Conservation (phyloP, 2,888 invertebrate species). For the Spodoptera exigua region DNA sequence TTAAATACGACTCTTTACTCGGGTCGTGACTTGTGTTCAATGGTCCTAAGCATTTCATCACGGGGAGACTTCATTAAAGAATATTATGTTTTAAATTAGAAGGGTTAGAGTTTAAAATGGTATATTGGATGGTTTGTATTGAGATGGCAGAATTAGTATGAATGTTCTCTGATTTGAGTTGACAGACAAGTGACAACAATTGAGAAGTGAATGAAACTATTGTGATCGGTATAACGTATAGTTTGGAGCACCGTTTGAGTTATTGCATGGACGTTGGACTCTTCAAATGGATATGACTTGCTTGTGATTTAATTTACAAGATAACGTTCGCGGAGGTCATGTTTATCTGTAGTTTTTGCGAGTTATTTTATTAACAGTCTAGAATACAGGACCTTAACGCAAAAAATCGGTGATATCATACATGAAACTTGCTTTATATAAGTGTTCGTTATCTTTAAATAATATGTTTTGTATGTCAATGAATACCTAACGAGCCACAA, state of each 20-base stretch:
- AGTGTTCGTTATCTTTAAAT: no score
- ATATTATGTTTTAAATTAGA: slow-evolving; percentile 19
- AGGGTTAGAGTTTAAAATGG: slow-evolving; percentile 50
- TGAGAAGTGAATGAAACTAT: slow-evolving; percentile 78
- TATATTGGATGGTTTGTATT: slow-evolving; percentile 13
- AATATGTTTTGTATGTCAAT: no score
- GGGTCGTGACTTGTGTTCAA: slow-evolving; percentile 65
- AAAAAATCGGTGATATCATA: background rate
- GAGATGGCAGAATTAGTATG: slow-evolving; percentile 51
- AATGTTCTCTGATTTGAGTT: slow-evolving; percentile 70
- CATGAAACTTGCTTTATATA: no score
- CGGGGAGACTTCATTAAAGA: slow-evolving; percentile 41
- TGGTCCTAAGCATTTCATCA: slow-evolving; percentile 68
- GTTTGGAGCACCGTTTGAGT: slow-evolving; percentile 61
- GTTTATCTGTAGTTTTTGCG: slow-evolving; percentile 26
- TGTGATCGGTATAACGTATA: slow-evolving; percentile 67
- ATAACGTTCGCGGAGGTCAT: slow-evolving; percentile 22
- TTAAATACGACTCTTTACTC: slow-evolving; percentile 66
- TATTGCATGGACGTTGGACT: slow-evolving; percentile 68
- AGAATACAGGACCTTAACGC: slow-evolving; percentile 17
- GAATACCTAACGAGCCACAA: no score
- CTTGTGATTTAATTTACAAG: slow-evolving; percentile 51
- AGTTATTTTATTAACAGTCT: slow-evolving; percentile 25
- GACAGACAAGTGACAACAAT: slow-evolving; percentile 76
- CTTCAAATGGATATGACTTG: slow-evolving; percentile 58